Conservation (phyloP, 2,113 vertebrate species). For the Passer domesticus region DNA sequence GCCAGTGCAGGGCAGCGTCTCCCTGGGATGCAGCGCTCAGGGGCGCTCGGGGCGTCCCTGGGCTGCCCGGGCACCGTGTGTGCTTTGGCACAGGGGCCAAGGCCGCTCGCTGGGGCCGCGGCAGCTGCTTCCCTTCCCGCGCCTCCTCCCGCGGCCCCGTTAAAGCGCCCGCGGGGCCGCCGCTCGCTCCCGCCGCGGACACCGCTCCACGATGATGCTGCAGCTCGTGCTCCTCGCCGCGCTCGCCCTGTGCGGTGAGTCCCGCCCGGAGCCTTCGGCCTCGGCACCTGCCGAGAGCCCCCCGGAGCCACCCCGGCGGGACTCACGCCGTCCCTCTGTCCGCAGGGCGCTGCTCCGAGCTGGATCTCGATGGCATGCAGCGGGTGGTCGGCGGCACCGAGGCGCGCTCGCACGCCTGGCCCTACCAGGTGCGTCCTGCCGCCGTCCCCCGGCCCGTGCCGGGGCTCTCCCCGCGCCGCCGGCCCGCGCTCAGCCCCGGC, state of each 20-base stretch:
- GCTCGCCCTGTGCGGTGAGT: not conserved
- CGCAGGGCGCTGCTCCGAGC: conserved; percentile 75
- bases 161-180: rapidly evolving
- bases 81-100: not conserved
- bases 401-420: conserved; percentile 79
- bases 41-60: not conserved
- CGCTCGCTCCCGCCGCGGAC: rapidly evolving
- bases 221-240: conserved; percentile 16
- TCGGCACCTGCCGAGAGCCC: not conserved
- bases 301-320: rapidly evolving
- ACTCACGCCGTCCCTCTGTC: not conserved
- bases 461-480: not conserved
- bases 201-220: not conserved
- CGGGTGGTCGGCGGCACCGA: conserved; percentile 86
- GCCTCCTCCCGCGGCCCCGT: not conserved
- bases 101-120: rapidly evolving
- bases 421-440: conserved; percentile 82
- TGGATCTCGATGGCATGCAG: conserved; percentile 29
- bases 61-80: rapidly evolving
- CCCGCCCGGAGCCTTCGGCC: rapidly evolving
- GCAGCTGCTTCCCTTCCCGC: not conserved
- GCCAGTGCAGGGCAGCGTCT: rapidly evolving
- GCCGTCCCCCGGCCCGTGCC: rapidly evolving
- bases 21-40: rapidly evolving
- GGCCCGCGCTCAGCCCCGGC: not conserved